A percentile compares a stretch with the other conserved stretches of the same genome.
These are phyloP conservation scores for Oryctolagus cuniculus DNA, from an alignment of 2,113 vertebrate genomes.

Conservation along the genomic window mOryCun1.1 NC_091445.1:85871001-85871500, in stretches of 20 bases:
- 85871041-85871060: too few species aligned
- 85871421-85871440: background rate
- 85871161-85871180: constrained; percentile 22
- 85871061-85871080: too few species aligned
- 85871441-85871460: background rate
- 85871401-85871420: background rate
- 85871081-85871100: too few species aligned
- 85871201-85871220: constrained; percentile 9
- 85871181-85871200: background rate
- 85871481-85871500: constrained; percentile 36
- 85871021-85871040: too few species aligned
- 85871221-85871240: background rate
- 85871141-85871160: background rate
- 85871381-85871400: constrained; percentile 42
- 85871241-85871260: background rate
- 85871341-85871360: constrained; percentile 35
- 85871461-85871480: background rate
- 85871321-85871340: constrained; percentile 51
- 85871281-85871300: background rate
- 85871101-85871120: background rate
- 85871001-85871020: too few species aligned
- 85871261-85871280: background rate
- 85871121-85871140: constrained; percentile 6
- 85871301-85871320: background rate
- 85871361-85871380: background rate